Evolutionary conservation across 1,140 invertebrate species (phyloP).

Genomic region (Brachionus koreanus): DNA sequence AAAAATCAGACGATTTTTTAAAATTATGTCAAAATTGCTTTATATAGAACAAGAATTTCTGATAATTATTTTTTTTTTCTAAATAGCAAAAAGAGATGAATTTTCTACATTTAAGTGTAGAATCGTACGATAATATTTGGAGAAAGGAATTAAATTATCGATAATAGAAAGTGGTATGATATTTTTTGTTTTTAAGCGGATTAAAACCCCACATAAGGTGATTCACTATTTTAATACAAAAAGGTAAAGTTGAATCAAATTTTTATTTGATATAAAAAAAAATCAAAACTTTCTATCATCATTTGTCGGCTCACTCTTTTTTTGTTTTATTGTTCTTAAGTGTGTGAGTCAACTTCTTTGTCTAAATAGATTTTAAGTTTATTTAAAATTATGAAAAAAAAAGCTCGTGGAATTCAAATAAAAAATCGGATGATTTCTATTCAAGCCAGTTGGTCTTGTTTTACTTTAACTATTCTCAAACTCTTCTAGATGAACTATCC

Average conservation of each 20-base stretch:
- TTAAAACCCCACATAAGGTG: neutral
- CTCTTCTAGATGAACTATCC: neutral
- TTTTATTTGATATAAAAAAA: neutral
- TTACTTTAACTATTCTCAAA: no score
- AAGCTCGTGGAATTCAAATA: neutral
- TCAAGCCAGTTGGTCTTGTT: no score
- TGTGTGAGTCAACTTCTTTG: neutral
- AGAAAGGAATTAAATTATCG: neutral
- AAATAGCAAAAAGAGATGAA: neutral
- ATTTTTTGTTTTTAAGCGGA: neutral
- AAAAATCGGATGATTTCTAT: neutral
- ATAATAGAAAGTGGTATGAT: neutral
- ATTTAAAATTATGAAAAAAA: neutral
- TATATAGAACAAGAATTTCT: neutral
- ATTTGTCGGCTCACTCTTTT: neutral
- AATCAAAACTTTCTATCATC: neutral
- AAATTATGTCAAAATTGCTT: neutral
- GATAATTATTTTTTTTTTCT: neutral
- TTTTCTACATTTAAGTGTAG: neutral
- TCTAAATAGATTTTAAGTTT: neutral
- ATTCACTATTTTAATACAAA: neutral
- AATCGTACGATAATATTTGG: neutral
- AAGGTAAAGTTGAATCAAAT: neutral
- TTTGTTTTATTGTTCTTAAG: neutral
- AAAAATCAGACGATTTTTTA: neutral